A percentile compares a stretch with the other conserved stretches of the same genome.
phyloP scores from a whole-genome alignment of 2,797 vertebrate genomes.

The Morus bassanus region DNA sequence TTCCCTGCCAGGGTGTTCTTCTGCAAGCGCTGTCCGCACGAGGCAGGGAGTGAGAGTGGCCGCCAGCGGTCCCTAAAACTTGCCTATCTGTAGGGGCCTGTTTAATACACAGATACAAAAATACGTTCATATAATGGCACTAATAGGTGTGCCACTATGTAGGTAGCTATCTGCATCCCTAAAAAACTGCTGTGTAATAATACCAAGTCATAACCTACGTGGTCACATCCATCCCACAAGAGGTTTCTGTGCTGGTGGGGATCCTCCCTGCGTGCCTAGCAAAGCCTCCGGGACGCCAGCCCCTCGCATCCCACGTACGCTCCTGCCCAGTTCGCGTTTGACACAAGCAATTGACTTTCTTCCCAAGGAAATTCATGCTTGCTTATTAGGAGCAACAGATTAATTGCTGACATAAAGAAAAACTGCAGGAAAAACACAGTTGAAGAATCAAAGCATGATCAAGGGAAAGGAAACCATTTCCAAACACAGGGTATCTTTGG shows the following conservation, averaged over 20 bases:
- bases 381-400: background rate
- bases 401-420: slow-evolving; percentile 7
- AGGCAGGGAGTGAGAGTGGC: background rate
- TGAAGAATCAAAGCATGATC: background rate
- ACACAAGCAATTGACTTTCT: background rate
- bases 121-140: too few species aligned
- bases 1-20: background rate
- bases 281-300: background rate
- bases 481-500: background rate
- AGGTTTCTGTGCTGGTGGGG: fast-evolving
- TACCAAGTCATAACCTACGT: background rate
- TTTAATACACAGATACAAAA: background rate
- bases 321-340: fast-evolving
- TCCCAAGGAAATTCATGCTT: background rate
- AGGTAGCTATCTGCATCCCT: background rate
- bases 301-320: fast-evolving
- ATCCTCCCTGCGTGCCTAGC: background rate
- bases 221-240: background rate
- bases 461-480: slow-evolving; percentile 28
- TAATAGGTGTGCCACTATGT: background rate
- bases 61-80: background rate
- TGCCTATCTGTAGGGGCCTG: background rate
- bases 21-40: background rate
- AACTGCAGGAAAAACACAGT: background rate
- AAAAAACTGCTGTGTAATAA: background rate